These are phyloP conservation scores for Aplodontia rufa DNA, from an alignment of 2,113 vertebrate species.

Conservation along the genomic window DNA sequence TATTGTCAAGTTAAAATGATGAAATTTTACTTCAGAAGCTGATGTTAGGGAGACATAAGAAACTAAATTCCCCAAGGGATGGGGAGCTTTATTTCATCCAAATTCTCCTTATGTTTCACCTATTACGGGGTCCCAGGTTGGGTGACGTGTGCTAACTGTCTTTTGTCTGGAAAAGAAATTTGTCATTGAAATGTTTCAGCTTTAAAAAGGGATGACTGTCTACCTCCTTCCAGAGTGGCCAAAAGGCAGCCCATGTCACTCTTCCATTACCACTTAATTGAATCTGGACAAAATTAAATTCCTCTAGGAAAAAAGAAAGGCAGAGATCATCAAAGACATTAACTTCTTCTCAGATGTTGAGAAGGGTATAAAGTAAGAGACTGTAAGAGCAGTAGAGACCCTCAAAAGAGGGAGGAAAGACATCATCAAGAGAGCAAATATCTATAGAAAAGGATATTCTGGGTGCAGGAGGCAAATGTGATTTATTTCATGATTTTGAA, in stretches of 20 bases:
- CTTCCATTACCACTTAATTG: neutral
- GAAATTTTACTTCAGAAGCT: neutral
- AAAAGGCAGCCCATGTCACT: neutral
- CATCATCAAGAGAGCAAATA: neutral
- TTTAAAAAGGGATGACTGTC: neutral
- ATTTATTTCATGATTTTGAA: neutral
- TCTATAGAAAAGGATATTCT: neutral
- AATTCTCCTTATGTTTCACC: neutral
- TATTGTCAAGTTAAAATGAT: neutral
- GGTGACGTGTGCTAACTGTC: neutral
- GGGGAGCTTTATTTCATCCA: neutral
- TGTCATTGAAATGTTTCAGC: neutral
- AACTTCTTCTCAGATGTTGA: neutral
- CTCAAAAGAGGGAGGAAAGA: neutral
- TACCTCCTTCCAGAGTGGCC: neutral
- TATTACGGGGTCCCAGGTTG: neutral
- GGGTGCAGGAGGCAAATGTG: neutral
- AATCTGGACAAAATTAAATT: neutral
- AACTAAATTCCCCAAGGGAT: neutral
- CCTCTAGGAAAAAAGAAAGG: neutral
- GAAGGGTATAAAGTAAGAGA: neutral
- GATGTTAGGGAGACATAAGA: neutral
- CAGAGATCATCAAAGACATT: too few species aligned
- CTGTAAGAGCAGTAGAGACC: too few species aligned
- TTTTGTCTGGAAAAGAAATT: neutral